phyloP scores from a whole-genome alignment of 2,888 invertebrate species.

The Brachyptera risi region DNA sequence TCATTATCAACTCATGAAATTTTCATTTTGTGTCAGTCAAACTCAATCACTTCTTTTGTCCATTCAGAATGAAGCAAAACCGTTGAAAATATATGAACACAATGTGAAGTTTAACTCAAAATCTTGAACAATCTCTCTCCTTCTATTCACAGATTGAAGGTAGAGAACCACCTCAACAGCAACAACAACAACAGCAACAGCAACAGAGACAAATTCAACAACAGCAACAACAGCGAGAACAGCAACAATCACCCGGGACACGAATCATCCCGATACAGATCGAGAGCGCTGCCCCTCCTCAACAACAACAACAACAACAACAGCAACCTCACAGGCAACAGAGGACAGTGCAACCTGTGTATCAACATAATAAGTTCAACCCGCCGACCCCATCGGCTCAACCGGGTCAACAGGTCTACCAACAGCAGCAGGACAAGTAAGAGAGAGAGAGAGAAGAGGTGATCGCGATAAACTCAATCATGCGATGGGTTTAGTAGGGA shows the following conservation, averaged over 20 bases:
- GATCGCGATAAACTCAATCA: too few relatives aligned
- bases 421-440: not conserved
- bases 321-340: constrained; percentile 37
- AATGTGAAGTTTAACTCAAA: too few relatives aligned
- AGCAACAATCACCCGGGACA: constrained; percentile 48
- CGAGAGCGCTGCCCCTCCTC: constrained; percentile 41
- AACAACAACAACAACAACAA: constrained; percentile 34
- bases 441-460: too few relatives aligned
- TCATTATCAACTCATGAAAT: too few relatives aligned
- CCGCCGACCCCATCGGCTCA: constrained; percentile 27
- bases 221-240: constrained; percentile 39
- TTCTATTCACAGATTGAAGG: constrained; percentile 28
- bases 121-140: too few relatives aligned
- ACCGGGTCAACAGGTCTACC: too few relatives aligned
- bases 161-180: constrained; percentile 28
- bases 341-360: constrained; percentile 36
- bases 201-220: constrained; percentile 23
- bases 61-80: too few relatives aligned
- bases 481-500: too few relatives aligned
- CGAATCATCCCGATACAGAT: constrained; percentile 61
- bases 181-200: constrained; percentile 33
- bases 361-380: constrained; percentile 36
- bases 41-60: too few relatives aligned
- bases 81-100: too few relatives aligned
- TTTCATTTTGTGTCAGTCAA: too few relatives aligned